These are phyloP conservation scores for Heteromormyrus szaboi DNA, from an alignment of 2,797 vertebrate genomes.

Conservation along the genomic window DNA sequence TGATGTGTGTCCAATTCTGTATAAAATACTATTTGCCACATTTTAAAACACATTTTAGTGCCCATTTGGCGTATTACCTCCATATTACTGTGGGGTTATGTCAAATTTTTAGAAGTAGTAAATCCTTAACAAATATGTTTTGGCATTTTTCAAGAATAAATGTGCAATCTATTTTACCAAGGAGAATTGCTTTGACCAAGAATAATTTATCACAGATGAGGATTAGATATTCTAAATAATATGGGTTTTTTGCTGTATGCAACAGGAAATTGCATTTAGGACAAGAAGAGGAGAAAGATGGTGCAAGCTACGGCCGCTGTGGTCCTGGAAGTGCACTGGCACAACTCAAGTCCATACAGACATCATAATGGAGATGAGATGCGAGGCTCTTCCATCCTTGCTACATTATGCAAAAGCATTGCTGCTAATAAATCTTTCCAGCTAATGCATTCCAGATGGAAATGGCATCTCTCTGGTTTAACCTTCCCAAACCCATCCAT, in stretches of 20 bases:
- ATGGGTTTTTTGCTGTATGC: not conserved
- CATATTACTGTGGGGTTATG: not conserved
- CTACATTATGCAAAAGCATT: constrained; percentile 77
- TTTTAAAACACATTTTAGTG: not conserved
- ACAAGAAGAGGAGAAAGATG: not conserved
- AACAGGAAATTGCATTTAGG: not conserved
- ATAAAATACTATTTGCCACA: not conserved
- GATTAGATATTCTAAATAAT: not conserved
- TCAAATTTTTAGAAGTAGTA: not conserved
- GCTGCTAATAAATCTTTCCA: constrained; percentile 83
- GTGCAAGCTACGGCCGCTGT: constrained; percentile 52
- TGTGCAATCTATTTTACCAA: not conserved
- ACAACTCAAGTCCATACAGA: constrained; percentile 61
- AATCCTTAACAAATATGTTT: not conserved
- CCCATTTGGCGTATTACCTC: not conserved
- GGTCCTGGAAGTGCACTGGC: constrained; percentile 68
- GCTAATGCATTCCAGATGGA: constrained; percentile 90
- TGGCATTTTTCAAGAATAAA: not conserved
- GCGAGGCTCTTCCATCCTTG: constrained; percentile 67
- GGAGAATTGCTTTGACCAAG: not conserved
- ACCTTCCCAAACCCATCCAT: constrained; percentile 84
- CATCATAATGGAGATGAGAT: constrained; percentile 72
- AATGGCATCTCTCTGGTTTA: constrained; percentile 79
- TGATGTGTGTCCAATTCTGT: not conserved
- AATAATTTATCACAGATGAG: not conserved